These are phyloP conservation scores for Protomyctophum bolini DNA, from an alignment of 2,113 vertebrate species.

Conservation along the genomic window DNA sequence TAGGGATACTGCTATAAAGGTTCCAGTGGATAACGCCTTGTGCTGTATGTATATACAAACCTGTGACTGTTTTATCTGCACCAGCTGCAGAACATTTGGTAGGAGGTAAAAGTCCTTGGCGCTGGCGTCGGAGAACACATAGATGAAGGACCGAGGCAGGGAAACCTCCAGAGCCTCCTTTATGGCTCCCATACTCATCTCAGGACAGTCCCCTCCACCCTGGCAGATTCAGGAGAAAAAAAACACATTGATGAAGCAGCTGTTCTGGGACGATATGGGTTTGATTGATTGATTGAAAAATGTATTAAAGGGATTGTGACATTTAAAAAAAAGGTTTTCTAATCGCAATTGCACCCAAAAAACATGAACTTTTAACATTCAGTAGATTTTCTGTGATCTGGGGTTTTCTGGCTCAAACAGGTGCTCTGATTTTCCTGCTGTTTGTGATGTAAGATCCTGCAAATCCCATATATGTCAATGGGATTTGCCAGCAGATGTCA, in stretches of 20 bases:
- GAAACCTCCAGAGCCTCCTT: conserved; percentile 87
- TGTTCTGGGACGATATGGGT: too few relatives aligned
- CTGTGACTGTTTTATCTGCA: conserved; percentile 92
- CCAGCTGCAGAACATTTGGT: conserved; percentile 84
- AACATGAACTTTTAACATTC: too few relatives aligned
- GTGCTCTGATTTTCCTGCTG: too few relatives aligned
- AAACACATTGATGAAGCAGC: not conserved
- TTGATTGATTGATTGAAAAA: not conserved
- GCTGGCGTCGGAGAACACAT: conserved; percentile 92
- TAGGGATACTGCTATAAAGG: too few relatives aligned
- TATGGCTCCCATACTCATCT: conserved; percentile 94
- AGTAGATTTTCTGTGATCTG: too few relatives aligned
- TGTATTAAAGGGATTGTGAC: not conserved
- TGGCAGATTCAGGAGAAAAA: conserved; percentile 56
- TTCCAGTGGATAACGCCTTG: too few relatives aligned
- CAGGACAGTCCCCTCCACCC: conserved; percentile 94
- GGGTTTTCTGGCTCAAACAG: too few relatives aligned
- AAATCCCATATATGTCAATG: too few relatives aligned
- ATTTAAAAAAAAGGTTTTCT: too few relatives aligned
- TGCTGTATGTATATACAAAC: conserved; percentile 71
- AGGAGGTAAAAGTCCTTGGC: conserved; percentile 90
- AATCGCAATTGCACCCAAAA: too few relatives aligned
- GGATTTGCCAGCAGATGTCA: too few relatives aligned
- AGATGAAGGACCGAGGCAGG: conserved; percentile 88
- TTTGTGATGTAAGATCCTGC: too few relatives aligned